A percentile compares a stretch with the other conserved stretches of the same genome.
These are phyloP conservation scores for Augochlora pura DNA, from an alignment of 1,140 invertebrate genomes.

Conservation along the genomic window DNA sequence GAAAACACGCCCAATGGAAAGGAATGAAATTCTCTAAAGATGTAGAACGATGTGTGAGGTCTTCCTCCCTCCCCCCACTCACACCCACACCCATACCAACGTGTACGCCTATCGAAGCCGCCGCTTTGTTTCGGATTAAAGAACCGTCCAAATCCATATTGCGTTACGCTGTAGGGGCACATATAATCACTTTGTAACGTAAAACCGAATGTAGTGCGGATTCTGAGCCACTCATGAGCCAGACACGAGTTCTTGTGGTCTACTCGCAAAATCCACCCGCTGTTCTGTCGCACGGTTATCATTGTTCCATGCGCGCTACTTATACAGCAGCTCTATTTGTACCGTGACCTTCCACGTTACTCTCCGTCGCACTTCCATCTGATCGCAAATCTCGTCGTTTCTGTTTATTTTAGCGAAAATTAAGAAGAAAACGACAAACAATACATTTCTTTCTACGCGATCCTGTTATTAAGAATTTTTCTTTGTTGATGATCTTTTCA, in stretches of 20 bases:
- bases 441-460: too few species aligned
- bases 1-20: too few species aligned
- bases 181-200: slow-evolving; percentile 70
- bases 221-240: slow-evolving; percentile 6
- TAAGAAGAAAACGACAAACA: too few species aligned
- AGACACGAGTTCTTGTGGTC: neutral
- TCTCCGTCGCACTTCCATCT: slow-evolving; percentile 4
- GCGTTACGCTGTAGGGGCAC: slow-evolving; percentile 60
- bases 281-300: slow-evolving; percentile 36
- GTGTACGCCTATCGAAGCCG: slow-evolving; percentile 18
- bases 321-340: slow-evolving; percentile 28
- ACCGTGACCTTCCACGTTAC: neutral
- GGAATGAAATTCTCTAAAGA: slow-evolving; percentile 15
- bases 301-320: slow-evolving; percentile 11
- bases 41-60: slow-evolving; percentile 63
- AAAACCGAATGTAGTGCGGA: slow-evolving; percentile 68
- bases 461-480: too few species aligned
- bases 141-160: slow-evolving; percentile 63
- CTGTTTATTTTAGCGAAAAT: too few species aligned
- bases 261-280: slow-evolving; percentile 6
- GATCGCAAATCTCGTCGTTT: too few species aligned
- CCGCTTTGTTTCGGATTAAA: slow-evolving; percentile 70
- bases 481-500: too few species aligned
- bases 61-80: neutral
- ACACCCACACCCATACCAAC: slow-evolving; percentile 18